These are phyloP conservation scores for Autographa gamma DNA, from an alignment of 2,888 invertebrate species.

Conservation along the genomic window DNA sequence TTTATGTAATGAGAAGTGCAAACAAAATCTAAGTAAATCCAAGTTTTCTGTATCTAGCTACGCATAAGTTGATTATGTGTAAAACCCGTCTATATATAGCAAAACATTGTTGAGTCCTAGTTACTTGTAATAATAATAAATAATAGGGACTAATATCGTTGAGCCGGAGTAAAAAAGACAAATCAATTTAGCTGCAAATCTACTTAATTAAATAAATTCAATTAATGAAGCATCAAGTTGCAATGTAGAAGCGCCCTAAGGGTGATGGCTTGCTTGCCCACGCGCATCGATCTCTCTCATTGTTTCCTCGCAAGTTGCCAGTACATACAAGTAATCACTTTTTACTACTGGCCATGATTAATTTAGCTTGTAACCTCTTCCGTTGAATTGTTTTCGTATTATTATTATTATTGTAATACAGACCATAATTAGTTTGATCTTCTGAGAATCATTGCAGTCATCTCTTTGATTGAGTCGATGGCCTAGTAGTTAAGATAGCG, in stretches of 20 bases:
- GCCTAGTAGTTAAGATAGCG: neutral
- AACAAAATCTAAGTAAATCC: too few species aligned
- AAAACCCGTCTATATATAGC: too few species aligned
- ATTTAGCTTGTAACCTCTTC: conserved; percentile 49
- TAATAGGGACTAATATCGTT: too few species aligned
- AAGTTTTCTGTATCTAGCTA: too few species aligned
- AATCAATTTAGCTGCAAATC: neutral
- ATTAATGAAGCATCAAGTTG: neutral
- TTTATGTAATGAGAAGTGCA: too few species aligned
- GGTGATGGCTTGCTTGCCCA: conserved; percentile 67
- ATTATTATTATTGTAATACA: conserved; percentile 3
- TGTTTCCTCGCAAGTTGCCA: conserved; percentile 65
- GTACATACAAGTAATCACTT: conserved; percentile 59
- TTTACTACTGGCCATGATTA: conserved; percentile 61
- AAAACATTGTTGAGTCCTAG: too few species aligned
- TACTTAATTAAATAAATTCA: neutral
- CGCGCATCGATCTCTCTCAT: conserved; percentile 78
- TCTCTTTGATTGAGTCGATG: neutral
- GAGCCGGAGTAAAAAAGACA: too few species aligned
- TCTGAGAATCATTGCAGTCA: neutral
- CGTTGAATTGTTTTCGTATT: conserved; percentile 21
- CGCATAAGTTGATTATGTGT: too few species aligned
- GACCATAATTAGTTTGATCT: neutral
- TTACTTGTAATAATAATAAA: too few species aligned
- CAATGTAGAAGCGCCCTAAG: conserved; percentile 36